Conservation (phyloP, 2,888 invertebrate species). For the Lymantria monacha region DNA sequence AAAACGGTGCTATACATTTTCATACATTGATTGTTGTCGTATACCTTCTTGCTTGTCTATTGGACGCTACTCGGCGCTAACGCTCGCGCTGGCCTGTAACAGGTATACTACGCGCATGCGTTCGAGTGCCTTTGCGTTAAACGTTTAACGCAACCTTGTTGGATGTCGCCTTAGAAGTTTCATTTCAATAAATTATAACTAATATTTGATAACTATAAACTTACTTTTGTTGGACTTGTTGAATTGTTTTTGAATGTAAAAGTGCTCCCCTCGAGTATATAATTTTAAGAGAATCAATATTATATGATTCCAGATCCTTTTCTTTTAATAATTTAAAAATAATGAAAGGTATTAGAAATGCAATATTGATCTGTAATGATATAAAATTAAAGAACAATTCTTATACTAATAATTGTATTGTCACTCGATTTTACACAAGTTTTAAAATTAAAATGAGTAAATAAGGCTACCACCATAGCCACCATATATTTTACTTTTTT, state of each 20-base stretch:
- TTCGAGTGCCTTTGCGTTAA: too few species aligned
- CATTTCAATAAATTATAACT: too few species aligned
- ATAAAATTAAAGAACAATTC: not conserved
- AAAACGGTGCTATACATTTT: too few species aligned
- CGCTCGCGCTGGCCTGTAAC: too few species aligned
- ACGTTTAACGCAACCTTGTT: too few species aligned
- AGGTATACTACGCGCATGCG: too few species aligned
- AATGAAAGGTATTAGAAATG: constrained; percentile 50
- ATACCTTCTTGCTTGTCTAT: too few species aligned
- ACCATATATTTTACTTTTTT: too few species aligned
- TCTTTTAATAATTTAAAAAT: constrained; percentile 48
- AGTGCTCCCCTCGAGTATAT: constrained; percentile 60
- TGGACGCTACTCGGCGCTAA: too few species aligned
- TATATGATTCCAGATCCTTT: constrained; percentile 38
- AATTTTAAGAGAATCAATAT: constrained; percentile 53
- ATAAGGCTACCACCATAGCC: not conserved
- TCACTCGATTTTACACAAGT: not conserved
- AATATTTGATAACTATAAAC: constrained; percentile 10
- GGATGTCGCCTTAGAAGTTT: too few species aligned
- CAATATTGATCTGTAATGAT: constrained; percentile 52
- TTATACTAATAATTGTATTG: not conserved
- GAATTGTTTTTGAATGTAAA: constrained; percentile 57
- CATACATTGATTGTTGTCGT: too few species aligned
- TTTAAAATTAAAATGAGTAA: not conserved
- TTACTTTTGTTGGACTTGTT: constrained; percentile 55